A percentile compares a stretch with the other conserved stretches of the same genome.
phyloP scores from a whole-genome alignment of 2,888 invertebrate species.

The Cynaeus angustus region DNA sequence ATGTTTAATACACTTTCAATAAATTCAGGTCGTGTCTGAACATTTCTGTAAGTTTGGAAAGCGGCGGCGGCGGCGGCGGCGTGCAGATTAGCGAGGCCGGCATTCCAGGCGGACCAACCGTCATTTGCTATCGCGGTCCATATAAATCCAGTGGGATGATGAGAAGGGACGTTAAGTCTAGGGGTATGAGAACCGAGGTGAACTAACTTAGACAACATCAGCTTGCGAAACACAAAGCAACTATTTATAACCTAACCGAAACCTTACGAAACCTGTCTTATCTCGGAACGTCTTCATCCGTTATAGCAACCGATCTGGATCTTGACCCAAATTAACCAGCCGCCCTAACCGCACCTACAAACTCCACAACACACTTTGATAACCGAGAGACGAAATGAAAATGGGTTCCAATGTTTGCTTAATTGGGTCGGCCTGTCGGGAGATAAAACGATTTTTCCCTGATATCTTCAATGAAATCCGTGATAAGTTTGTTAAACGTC shows the following conservation, averaged over 20 bases:
- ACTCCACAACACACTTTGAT: constrained; percentile 29
- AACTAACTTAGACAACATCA: constrained; percentile 46
- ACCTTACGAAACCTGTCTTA: constrained; percentile 45
- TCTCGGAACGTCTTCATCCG: constrained; percentile 42
- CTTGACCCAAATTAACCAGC: constrained; percentile 44
- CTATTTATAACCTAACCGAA: constrained; percentile 46
- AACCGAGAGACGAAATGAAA: constrained; percentile 6
- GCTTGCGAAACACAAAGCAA: constrained; percentile 41
- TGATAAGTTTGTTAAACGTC: too few species aligned
- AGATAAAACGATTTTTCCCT: too few species aligned
- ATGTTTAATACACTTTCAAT: constrained; percentile 41
- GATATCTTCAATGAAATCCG: too few species aligned
- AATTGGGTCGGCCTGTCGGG: constrained; percentile 26
- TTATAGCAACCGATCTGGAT: constrained; percentile 43
- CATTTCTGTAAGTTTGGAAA: constrained; percentile 46
- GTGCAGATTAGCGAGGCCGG: constrained; percentile 51
- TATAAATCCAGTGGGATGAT: constrained; percentile 51
- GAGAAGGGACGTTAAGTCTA: constrained; percentile 45
- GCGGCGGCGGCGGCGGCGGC: too few species aligned
- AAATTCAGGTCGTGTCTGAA: constrained; percentile 43
- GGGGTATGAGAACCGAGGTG: constrained; percentile 35
- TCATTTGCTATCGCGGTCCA: constrained; percentile 53
- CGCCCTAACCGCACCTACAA: constrained; percentile 22
- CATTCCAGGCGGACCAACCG: constrained; percentile 51
- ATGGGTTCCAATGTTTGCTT: constrained; percentile 9